Conservation (phyloP, 2,797 vertebrate species). For the Leptodactylus fallax region DNA sequence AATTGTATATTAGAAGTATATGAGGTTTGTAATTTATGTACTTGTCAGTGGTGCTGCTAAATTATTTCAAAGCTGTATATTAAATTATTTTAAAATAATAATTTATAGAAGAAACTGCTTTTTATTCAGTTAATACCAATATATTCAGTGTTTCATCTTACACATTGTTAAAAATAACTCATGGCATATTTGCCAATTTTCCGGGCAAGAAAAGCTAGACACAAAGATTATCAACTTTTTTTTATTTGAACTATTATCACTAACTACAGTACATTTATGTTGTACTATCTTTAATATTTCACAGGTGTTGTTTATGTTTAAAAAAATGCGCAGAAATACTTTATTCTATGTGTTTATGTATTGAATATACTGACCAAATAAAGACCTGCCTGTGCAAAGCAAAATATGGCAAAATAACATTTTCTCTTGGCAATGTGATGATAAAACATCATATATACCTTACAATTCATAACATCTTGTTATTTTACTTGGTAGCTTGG, state of each 20-base stretch:
- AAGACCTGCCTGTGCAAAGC: background rate
- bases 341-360: background rate
- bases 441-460: background rate
- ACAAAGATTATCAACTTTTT: background rate
- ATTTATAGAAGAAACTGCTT: conserved; percentile 7
- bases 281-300: background rate
- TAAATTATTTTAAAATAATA: background rate
- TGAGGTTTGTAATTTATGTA: background rate
- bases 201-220: background rate
- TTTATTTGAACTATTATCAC: background rate
- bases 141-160: background rate
- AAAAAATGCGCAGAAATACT: background rate
- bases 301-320: conserved; percentile 24
- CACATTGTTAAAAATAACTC: conserved; percentile 12
- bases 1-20: background rate
- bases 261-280: background rate
- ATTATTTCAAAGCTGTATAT: conserved; percentile 11
- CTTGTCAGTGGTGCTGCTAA: background rate
- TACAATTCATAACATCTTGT: background rate
- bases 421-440: background rate
- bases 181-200: background rate
- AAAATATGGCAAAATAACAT: background rate
- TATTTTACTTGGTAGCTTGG: background rate
- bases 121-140: background rate
- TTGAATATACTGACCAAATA: conserved; percentile 5